phyloP scores from a whole-genome alignment of 23 tunicate species.

The Oikopleura dioica region DNA sequence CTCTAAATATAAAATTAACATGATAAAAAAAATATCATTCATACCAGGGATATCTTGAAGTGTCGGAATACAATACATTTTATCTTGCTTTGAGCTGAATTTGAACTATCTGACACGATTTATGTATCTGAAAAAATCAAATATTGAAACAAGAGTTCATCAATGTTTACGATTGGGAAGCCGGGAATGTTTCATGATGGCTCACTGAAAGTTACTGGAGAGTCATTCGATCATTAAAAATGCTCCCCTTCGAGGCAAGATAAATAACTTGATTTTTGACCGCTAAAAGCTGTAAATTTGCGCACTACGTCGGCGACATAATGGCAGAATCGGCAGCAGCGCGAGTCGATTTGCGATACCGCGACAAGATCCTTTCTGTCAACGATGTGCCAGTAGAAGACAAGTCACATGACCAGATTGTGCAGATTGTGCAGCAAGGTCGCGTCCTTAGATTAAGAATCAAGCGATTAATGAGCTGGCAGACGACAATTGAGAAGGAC shows the following conservation, averaged over 20 bases:
- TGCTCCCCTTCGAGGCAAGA: background rate
- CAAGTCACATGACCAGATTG: background rate
- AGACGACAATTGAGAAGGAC: background rate
- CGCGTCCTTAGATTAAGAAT: background rate
- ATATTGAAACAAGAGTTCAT: too few relatives aligned
- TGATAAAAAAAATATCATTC: too few relatives aligned
- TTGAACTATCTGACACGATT: too few relatives aligned
- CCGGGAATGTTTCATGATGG: too few relatives aligned
- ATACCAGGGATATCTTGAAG: too few relatives aligned
- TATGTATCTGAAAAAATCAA: too few relatives aligned
- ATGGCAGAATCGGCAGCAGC: background rate
- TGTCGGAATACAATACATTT: too few relatives aligned
- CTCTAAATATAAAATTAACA: too few relatives aligned
- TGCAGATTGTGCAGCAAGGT: background rate
- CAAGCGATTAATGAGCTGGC: background rate
- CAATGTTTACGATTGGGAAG: too few relatives aligned
- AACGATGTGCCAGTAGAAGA: background rate
- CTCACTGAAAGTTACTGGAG: too few relatives aligned
- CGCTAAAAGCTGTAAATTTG: background rate
- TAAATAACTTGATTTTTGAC: background rate
- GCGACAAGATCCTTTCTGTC: background rate
- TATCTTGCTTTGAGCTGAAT: too few relatives aligned
- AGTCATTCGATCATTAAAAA: too few relatives aligned
- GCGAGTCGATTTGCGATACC: background rate
- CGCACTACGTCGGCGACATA: background rate